Base-by-base conservation (phyloP, 2,113 vertebrate genomes). In the Sula dactylatra region DNA sequence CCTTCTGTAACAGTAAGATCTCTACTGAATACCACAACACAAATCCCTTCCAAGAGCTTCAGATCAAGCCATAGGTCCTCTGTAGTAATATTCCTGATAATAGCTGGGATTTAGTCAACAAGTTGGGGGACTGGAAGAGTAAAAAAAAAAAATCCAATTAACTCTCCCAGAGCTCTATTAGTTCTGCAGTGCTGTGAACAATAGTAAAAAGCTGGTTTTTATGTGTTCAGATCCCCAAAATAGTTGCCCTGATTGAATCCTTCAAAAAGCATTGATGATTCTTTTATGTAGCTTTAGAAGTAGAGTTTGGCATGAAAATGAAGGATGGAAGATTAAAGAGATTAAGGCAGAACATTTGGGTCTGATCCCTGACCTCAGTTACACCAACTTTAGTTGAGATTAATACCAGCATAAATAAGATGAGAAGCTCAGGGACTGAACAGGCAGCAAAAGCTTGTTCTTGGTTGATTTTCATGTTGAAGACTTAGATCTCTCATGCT, bases 1-100 rank as follows among this genome's bases (percentile, higher is more conserved):
- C 80, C 61, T 86, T 73, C 93, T 83, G 64, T 50, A 65, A 24
- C 84, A 45, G 58, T 13, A 17, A 90, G 84, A 69, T 76, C 87
- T 87, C 31, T 29, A 4, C 56, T 29, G 52, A 95, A 40, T 40
- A 11, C 27, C 36, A 20, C 38, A 73, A 52, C 58, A 66, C 59
- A 81, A 92, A 70, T 62, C 56, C 55, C 81, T 88, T 92, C 90
- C 82, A 82, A 78, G 95, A 90, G 81, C 47, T 89, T 86, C 86
- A 59, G 50, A 67, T 74, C 86, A 72, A 96, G 91, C 65, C 81
- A 19, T 18, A 81, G 91, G 82, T 90, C 78, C 73, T 69, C 44
- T 49, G 34, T 21, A 56, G 76, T 36, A 76, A 82, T 52, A 76
- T 87, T 94, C 66, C 65, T 71, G 79, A 38, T 76, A 91, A 85